Base-by-base conservation (phyloP, 2,888 invertebrate species). In the Dryomyza anilis region DNA sequence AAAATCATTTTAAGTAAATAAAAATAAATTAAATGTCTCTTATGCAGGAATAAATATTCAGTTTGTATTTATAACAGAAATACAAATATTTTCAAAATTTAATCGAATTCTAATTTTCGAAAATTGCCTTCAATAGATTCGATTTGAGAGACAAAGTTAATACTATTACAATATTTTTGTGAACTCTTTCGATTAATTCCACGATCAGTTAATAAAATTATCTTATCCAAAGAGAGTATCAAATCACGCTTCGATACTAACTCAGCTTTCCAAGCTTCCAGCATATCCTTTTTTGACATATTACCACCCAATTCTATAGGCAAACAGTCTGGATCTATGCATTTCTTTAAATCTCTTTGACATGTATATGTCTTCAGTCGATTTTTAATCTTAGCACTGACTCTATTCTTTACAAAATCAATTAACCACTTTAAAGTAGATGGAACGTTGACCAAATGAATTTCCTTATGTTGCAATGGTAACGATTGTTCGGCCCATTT, bases 401-500 rank as follows among this genome's bases (percentile, higher is more conserved):
- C 86, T 74, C 89, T 87, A 57, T 87, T 87, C 71, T 87, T 85
- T 1, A 89, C 89, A 75, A 93, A 90, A 76, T 93, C 92, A 65
- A 91, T 88, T 23, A 92, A 86, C 81, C 91, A 92, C 73, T 89
- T 89, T n/a, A 93, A 79, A 0, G 91, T 86, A n/a, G 87, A 76
- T 1, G 91, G 91, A 16, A 93, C 84, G 76, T 92, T 90, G 36
- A 92, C 81, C 65, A 90, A 83, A 76, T 93, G 90, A 46, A 92
- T 86, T 75, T 89, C 89, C 80, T 92, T 93, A 82, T 93, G 93
- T 16, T 93, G 86, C 86, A 93, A 87, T 7, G 94, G 93, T 67
- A 91, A 70, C 0, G 92, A 91, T 87, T 92, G 91, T 89, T 92
- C 91, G 73, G 91, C 90, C 91, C 91, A 91, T 79, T 89, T 89